phyloP scores from a whole-genome alignment of 2,113 vertebrate genomes.

The Vireo altiloquus region DNA sequence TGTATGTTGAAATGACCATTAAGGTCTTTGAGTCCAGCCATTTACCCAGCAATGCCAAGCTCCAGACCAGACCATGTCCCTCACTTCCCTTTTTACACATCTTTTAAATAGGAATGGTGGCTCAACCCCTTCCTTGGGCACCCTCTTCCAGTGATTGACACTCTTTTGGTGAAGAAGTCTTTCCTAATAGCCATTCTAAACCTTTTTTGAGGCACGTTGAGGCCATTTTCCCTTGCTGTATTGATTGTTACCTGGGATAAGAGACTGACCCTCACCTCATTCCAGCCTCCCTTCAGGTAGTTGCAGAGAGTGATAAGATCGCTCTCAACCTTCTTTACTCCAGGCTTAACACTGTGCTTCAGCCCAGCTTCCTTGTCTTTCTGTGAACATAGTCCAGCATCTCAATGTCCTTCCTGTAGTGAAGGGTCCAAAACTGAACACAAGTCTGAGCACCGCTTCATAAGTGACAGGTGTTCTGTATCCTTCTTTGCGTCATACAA shows the following conservation, averaged over 20 bases:
- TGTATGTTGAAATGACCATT: background rate
- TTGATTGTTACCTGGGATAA: background rate
- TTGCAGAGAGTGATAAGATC: background rate
- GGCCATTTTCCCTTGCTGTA: background rate
- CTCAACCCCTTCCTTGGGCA: accelerated
- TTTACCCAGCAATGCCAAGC: background rate
- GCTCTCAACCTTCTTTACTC: background rate
- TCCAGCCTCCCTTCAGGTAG: background rate
- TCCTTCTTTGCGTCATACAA: background rate
- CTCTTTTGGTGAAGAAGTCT: background rate
- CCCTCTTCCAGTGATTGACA: background rate
- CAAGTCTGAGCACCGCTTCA: background rate
- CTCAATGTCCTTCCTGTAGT: background rate
- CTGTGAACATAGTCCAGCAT: background rate
- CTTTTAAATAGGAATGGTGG: background rate
- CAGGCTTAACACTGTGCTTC: background rate
- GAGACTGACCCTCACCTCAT: background rate
- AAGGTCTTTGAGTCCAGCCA: background rate
- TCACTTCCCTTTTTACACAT: background rate
- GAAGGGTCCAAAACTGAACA: background rate
- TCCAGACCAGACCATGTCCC: background rate
- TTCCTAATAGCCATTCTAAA: background rate
- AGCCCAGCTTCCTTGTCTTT: background rate
- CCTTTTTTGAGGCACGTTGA: background rate
- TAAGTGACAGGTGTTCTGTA: background rate